phyloP scores from a whole-genome alignment of 2,888 invertebrate species.

The Sinhomidia bicolor region DNA sequence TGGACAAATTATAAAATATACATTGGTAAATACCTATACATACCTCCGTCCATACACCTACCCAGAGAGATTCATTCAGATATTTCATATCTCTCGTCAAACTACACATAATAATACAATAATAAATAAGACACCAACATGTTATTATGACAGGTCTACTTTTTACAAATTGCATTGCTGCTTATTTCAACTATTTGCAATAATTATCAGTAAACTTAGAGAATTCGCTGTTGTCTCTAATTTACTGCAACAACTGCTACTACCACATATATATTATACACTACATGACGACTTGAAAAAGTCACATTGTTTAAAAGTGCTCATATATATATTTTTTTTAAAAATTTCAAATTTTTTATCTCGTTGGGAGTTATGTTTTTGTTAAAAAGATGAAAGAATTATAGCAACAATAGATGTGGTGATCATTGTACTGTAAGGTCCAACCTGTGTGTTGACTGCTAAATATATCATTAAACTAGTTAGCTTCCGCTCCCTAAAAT shows the following conservation, averaged over 20 bases:
- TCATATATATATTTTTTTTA: not conserved
- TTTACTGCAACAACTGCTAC: no score
- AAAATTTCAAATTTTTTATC: not conserved
- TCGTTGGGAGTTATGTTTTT: not conserved
- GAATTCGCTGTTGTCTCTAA: not conserved
- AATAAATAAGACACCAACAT: not conserved
- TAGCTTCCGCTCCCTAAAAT: slow-evolving; percentile 4
- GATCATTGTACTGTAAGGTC: not conserved
- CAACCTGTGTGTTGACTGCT: not conserved
- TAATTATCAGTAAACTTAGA: slow-evolving; percentile 12
- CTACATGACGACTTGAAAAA: not conserved
- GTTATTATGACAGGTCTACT: not conserved
- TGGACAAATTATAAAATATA: slow-evolving; percentile 3
- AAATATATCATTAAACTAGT: not conserved
- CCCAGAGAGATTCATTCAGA: not conserved
- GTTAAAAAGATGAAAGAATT: not conserved
- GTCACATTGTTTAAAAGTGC: not conserved
- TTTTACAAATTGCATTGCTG: not conserved
- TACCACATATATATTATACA: no score
- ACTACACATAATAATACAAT: no score
- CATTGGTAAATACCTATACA: no score
- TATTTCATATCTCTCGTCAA: no score
- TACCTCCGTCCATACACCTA: no score
- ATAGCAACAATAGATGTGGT: not conserved
- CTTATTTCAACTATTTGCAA: not conserved